phyloP scores from a whole-genome alignment of 2,888 invertebrate species.

The Melikaiella ostensackeni region DNA sequence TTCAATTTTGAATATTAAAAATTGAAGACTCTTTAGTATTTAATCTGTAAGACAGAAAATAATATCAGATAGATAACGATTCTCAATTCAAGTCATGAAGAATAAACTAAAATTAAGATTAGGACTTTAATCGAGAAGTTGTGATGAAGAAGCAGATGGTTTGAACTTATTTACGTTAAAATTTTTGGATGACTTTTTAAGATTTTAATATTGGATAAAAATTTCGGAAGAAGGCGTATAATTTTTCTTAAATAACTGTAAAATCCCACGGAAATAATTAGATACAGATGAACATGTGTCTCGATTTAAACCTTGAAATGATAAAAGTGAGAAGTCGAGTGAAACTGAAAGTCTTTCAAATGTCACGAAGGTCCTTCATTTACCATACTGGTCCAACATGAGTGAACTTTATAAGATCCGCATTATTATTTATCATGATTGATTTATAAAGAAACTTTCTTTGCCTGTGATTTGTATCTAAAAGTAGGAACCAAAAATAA shows the following conservation, averaged over 20 bases:
- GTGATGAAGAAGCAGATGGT: no score
- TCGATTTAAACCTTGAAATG: conserved; percentile 17
- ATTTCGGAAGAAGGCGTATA: background rate
- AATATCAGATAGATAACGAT: no score
- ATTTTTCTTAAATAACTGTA: background rate
- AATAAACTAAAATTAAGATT: no score
- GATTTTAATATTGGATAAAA: no score
- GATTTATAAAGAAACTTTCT: background rate
- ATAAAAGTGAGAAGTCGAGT: conserved; percentile 31
- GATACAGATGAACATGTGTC: background rate
- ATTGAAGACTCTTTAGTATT: no score
- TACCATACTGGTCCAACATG: conserved; percentile 39
- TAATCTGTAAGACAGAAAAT: no score
- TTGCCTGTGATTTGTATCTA: background rate
- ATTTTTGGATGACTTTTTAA: no score
- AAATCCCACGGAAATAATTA: background rate
- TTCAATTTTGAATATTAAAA: no score
- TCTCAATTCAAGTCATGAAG: no score
- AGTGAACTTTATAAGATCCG: conserved; percentile 31
- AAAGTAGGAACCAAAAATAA: background rate
- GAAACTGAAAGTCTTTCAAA: conserved; percentile 60
- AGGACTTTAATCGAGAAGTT: no score
- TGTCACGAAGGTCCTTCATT: conserved; percentile 52
- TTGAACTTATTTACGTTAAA: no score
- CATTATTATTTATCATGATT: background rate